phyloP scores from a whole-genome alignment of 1,140 invertebrate species.

The Aradophagus sp. region DNA sequence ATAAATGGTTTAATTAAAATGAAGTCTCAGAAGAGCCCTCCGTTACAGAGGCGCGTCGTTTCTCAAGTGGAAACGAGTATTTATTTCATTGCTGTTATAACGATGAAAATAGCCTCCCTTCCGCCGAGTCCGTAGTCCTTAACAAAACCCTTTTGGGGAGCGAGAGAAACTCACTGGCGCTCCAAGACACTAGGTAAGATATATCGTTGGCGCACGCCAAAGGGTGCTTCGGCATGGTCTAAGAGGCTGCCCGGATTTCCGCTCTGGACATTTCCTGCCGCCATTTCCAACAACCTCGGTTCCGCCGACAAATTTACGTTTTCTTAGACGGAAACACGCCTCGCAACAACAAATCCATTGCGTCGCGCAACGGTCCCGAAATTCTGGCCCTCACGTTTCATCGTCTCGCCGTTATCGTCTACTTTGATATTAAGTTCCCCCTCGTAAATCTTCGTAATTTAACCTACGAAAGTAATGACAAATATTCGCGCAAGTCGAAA shows the following conservation, averaged over 20 bases:
- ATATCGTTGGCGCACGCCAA: constrained; percentile 52
- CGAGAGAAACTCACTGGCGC: constrained; percentile 2
- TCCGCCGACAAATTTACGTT: constrained; percentile 57
- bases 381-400: too few relatives aligned
- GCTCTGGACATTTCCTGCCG: constrained; percentile 58
- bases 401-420: too few relatives aligned
- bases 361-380: not conserved
- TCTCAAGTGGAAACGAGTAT: constrained; percentile 40
- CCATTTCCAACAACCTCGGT: constrained; percentile 41
- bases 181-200: constrained; percentile 54
- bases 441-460: constrained; percentile 1
- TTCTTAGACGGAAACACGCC: constrained; percentile 46
- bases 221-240: constrained; percentile 48
- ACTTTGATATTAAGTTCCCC: too few relatives aligned
- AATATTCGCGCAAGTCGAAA: too few relatives aligned
- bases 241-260: constrained; percentile 58
- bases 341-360: constrained; percentile 30
- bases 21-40: constrained; percentile 21
- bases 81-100: constrained; percentile 45
- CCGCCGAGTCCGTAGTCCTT: constrained; percentile 18
- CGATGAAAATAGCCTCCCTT: constrained; percentile 37
- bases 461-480: too few relatives aligned
- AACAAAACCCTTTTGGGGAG: constrained; percentile 46
- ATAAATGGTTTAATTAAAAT: constrained; percentile 38
- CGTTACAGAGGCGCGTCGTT: constrained; percentile 19